phyloP scores from a whole-genome alignment of 2,888 invertebrate species.

The Abscondita cerata region DNA sequence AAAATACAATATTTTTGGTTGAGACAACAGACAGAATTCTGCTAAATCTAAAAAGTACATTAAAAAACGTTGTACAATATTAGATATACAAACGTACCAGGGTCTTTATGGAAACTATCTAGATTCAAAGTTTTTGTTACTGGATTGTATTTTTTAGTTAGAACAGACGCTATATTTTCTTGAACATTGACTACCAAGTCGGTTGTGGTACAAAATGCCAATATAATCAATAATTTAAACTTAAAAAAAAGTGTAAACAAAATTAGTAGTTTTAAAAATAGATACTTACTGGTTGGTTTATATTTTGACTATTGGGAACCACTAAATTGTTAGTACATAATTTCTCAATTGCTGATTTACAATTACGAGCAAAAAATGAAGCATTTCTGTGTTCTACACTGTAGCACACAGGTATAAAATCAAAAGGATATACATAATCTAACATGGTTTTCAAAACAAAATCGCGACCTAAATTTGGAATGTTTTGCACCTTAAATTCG shows the following conservation, averaged over 20 bases:
- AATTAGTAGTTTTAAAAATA: no score
- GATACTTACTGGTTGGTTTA: constrained; percentile 44
- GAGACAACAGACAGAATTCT: constrained; percentile 59
- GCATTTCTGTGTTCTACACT: constrained; percentile 52
- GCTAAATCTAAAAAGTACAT: constrained; percentile 44
- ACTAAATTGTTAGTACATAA: constrained; percentile 59
- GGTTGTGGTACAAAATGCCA: constrained; percentile 58
- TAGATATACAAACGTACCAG: no score
- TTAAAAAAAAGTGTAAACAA: constrained; percentile 41
- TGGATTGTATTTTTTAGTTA: constrained; percentile 54
- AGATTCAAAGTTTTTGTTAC: constrained; percentile 54
- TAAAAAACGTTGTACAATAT: neutral
- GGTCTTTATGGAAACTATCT: constrained; percentile 59
- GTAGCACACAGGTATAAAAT: constrained; percentile 61
- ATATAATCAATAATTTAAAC: constrained; percentile 54
- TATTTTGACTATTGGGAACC: constrained; percentile 47
- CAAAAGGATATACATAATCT: constrained; percentile 58
- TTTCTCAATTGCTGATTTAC: constrained; percentile 60
- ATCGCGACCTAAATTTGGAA: constrained; percentile 53
- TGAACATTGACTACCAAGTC: constrained; percentile 60
- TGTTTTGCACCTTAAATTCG: constrained; percentile 47
- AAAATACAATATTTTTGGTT: constrained; percentile 59
- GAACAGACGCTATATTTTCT: constrained; percentile 54
- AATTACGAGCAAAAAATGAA: constrained; percentile 60
- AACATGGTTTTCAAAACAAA: constrained; percentile 57